Conservation (phyloP, 2,113 vertebrate genomes). For the Zosterops lateralis region DNA sequence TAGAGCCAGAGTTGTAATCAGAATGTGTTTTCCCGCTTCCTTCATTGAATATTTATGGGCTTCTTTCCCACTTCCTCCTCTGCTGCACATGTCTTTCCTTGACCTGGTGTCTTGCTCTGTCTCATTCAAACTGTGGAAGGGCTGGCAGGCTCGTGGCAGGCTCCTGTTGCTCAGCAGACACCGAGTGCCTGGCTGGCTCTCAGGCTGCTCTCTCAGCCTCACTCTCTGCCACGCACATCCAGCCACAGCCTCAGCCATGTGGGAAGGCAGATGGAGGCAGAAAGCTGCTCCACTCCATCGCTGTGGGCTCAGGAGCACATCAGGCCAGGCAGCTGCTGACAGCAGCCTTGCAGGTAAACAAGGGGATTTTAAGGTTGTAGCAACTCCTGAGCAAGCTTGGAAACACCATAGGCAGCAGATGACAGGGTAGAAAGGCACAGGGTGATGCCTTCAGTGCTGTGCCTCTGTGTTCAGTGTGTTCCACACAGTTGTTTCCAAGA, state of each 20-base stretch:
- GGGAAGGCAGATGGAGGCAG: conserved; percentile 5
- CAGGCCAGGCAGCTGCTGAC: neutral
- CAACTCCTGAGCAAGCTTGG: neutral
- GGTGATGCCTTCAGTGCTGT: neutral
- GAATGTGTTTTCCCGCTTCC: conserved; percentile 3
- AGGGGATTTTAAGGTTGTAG: neutral
- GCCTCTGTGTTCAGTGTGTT: neutral
- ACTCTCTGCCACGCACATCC: accelerated
- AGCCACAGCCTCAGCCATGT: neutral
- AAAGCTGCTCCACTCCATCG: neutral
- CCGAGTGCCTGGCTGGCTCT: neutral
- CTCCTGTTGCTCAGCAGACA: conserved; percentile 2
- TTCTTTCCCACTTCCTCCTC: conserved; percentile 4
- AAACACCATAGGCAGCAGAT: neutral
- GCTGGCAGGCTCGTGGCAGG: neutral
- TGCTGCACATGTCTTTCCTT: conserved; percentile 6
- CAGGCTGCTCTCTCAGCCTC: neutral
- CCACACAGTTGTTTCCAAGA: neutral
- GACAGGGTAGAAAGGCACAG: neutral
- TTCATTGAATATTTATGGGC: conserved; percentile 55
- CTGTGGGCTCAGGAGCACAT: neutral
- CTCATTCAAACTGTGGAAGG: neutral
- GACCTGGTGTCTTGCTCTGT: conserved; percentile 20
- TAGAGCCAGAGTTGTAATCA: conserved; percentile 5
- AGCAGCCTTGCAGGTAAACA: neutral